Evolutionary conservation across 2,888 invertebrate species (phyloP), one percentile per base, ranked within the genome.

Genomic region (Dicyrtomina minuta): DNA sequence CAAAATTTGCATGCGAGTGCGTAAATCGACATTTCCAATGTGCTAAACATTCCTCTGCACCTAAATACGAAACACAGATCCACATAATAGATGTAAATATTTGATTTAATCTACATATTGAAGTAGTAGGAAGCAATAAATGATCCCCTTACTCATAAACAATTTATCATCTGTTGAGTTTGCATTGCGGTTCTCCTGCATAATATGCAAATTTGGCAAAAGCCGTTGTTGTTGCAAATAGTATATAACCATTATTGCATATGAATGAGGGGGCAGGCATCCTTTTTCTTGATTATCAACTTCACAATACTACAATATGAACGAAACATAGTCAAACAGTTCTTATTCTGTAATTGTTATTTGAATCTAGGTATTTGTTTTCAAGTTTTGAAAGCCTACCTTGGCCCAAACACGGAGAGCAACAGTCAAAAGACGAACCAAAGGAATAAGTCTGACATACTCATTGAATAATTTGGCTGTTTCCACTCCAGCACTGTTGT

Each of bases 221-320:
- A 83, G 71, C 27, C 78, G 70, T 41, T 78, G 73, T 71, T 83
- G 82, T 75, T 86, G 86, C 58, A 86, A 80, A 77, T 81, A 85
- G 78, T 83, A 84, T 8, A 86, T 80, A 0, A 84, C 81, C 82
- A 86, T 81, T 46, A 86, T 72, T 33, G 81, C 79, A 76, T 82
- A 83, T 39, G 82, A 82, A 74, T 84, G 83, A 1, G 84, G 79
- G 1, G 85, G 84, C 51, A 85, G 79, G 15, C 83, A 83, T 8
- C 85, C 85, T 59, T 80, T 79, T 20, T 81, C 80, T 72, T 82
- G 83, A 43, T 82, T 79, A 75, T 85, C 85, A 43, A 85, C 78
- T 44, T 79, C 77, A 76, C 83, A 83, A 2, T 83, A 55, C 83
- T 83, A 76, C 6, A 77, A 71, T n/a, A n/a, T n/a, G n/a, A n/a